These are phyloP conservation scores for Deroplatys truncata DNA, from an alignment of 2,888 invertebrate species.

Conservation along the genomic window DNA sequence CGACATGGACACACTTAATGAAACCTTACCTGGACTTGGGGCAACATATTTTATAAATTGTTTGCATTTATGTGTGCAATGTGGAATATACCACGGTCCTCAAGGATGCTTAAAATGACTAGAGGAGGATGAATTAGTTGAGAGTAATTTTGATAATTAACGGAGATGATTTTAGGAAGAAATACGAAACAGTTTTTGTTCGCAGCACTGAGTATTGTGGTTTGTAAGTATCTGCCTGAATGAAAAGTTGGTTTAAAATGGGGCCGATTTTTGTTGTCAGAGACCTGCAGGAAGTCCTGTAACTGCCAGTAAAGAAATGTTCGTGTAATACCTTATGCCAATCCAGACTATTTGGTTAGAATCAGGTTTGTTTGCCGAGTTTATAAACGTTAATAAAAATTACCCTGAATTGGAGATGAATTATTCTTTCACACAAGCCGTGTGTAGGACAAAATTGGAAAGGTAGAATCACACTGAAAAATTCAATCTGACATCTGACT, in stretches of 20 bases:
- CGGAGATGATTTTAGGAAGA: background rate
- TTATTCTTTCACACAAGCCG: no score
- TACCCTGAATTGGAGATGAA: no score
- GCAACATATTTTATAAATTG: background rate
- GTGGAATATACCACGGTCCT: background rate
- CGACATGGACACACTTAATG: background rate
- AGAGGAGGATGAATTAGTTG: background rate
- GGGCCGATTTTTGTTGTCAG: background rate
- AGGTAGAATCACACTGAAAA: no score
- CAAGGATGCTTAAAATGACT: background rate
- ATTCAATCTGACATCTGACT: no score
- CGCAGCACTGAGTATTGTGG: background rate
- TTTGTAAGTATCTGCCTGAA: background rate
- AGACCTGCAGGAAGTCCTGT: no score
- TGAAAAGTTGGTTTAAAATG: background rate
- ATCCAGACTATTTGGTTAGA: no score
- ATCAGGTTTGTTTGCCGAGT: no score
- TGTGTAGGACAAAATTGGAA: no score
- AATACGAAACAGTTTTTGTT: background rate
- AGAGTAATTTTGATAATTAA: background rate
- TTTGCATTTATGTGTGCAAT: background rate
- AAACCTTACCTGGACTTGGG: background rate
- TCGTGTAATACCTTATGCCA: no score
- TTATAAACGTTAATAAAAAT: no score
- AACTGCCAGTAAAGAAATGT: no score